Conservation (phyloP, 2,113 vertebrate genomes). For the Labeo rohita region DNA sequence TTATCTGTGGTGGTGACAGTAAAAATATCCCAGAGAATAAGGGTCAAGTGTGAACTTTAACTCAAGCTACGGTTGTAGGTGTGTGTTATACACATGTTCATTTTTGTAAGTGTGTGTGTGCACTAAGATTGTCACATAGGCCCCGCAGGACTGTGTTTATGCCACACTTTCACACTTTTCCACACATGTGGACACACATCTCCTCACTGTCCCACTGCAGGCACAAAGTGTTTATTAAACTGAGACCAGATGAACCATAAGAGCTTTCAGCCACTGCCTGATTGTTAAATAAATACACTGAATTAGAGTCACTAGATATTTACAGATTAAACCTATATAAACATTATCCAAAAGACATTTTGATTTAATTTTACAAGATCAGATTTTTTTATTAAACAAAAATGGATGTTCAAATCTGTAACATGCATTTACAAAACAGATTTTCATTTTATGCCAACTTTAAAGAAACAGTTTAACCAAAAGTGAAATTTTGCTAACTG, state of each 20-base stretch:
- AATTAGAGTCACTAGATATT: constrained; percentile 26
- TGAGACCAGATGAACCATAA: constrained; percentile 76
- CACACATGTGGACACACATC: constrained; percentile 29
- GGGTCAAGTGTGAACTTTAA: constrained; percentile 25
- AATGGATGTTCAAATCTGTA: not conserved
- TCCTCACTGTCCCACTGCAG: constrained; percentile 61
- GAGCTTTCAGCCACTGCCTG: constrained; percentile 62
- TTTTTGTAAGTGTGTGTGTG: constrained; percentile 15
- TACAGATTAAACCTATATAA: not conserved
- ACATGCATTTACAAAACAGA: not conserved
- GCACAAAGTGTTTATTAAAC: constrained; percentile 80
- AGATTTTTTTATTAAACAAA: not conserved
- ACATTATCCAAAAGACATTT: not conserved
- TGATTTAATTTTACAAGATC: not conserved
- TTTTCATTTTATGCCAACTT: not conserved
- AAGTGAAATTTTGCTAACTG: no score
- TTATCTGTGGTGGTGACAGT: constrained; percentile 5
- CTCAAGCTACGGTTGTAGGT: not conserved
- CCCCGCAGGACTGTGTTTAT: constrained; percentile 38
- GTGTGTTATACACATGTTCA: not conserved
- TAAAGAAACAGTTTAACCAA: no score
- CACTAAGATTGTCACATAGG: not conserved
- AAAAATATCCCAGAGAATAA: not conserved
- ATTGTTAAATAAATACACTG: not conserved
- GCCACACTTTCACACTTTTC: constrained; percentile 63